Percentiles rank a stretch among this genome's conserved stretches.
These are phyloP conservation scores for Homarus gammarus DNA, from an alignment of 2,888 invertebrate species.

Conservation along the genomic window DNA sequence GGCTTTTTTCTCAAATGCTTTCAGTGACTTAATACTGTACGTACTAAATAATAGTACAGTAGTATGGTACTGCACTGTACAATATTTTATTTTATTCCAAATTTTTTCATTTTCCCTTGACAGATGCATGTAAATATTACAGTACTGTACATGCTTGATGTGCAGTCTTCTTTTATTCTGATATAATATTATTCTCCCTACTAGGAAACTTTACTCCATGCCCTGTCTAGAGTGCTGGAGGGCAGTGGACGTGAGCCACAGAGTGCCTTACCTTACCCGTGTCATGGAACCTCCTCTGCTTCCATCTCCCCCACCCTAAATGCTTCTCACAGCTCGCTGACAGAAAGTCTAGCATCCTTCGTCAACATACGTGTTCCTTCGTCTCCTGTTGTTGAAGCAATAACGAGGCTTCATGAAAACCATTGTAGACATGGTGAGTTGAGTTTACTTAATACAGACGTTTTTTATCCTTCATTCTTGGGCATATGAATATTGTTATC, in stretches of 20 bases:
- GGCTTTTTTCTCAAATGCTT: too few species aligned
- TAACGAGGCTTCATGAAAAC: slow-evolving; percentile 60
- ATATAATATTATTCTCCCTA: background rate
- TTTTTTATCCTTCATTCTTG: too few species aligned
- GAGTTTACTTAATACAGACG: background rate
- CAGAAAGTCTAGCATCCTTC: slow-evolving; percentile 54
- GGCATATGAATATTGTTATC: too few species aligned
- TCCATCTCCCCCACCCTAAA: slow-evolving; percentile 39
- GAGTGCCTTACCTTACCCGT: slow-evolving; percentile 48
- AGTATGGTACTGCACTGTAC: too few species aligned
- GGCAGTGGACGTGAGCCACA: slow-evolving; percentile 54
- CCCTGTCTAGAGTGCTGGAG: slow-evolving; percentile 49
- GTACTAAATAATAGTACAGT: too few species aligned
- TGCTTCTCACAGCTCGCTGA: slow-evolving; percentile 47
- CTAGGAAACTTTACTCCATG: slow-evolving; percentile 51
- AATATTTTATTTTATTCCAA: too few species aligned
- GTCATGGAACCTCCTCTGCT: slow-evolving; percentile 35
- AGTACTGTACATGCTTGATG: too few species aligned
- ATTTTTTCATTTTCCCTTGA: too few species aligned
- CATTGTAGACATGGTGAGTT: slow-evolving; percentile 55
- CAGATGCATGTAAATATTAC: too few species aligned
- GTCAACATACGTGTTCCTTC: slow-evolving; percentile 62
- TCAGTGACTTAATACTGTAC: too few species aligned
- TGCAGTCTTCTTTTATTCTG: background rate
- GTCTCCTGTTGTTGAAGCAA: slow-evolving; percentile 63